phyloP scores from a whole-genome alignment of 2,888 invertebrate species.

The Apocheima hispidaria region DNA sequence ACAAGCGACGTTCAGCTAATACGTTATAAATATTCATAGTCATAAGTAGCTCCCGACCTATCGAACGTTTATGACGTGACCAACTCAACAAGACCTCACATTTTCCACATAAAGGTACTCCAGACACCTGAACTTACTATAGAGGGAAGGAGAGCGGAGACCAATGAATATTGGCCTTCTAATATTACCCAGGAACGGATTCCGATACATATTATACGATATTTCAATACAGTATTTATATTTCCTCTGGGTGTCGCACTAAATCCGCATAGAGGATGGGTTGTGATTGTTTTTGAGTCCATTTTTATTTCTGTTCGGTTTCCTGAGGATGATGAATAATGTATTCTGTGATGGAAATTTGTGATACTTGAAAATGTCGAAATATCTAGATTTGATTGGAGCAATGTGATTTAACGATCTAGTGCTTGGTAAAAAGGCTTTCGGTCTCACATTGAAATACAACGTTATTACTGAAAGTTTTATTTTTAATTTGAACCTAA shows the following conservation, averaged over 20 bases:
- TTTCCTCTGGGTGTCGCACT: conserved; percentile 68
- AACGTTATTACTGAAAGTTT: too few relatives aligned
- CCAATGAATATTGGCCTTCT: conserved; percentile 55
- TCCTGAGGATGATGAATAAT: conserved; percentile 3
- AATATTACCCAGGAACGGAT: conserved; percentile 67
- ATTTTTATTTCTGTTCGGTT: conserved; percentile 29
- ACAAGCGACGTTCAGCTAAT: conserved; percentile 76
- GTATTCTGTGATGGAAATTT: conserved; percentile 7
- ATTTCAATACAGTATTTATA: conserved; percentile 82
- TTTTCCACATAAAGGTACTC: conserved; percentile 36
- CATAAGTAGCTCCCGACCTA: conserved; percentile 80
- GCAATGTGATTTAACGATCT: neutral
- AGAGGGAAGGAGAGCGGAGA: conserved; percentile 44
- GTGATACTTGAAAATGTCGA: neutral
- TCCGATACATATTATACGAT: conserved; percentile 79
- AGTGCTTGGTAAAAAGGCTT: too few relatives aligned
- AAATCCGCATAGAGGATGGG: conserved; percentile 61
- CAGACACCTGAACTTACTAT: conserved; percentile 23
- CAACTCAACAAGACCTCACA: conserved; percentile 52
- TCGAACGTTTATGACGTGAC: conserved; percentile 73
- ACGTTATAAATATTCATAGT: conserved; percentile 84
- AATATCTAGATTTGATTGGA: neutral
- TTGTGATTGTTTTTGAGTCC: conserved; percentile 50
- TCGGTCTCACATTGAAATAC: too few relatives aligned
- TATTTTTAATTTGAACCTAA: too few relatives aligned